Base-by-base conservation (phyloP, 92 coral and sea anemone genomes). In the Palythoa heliodiscus region DNA sequence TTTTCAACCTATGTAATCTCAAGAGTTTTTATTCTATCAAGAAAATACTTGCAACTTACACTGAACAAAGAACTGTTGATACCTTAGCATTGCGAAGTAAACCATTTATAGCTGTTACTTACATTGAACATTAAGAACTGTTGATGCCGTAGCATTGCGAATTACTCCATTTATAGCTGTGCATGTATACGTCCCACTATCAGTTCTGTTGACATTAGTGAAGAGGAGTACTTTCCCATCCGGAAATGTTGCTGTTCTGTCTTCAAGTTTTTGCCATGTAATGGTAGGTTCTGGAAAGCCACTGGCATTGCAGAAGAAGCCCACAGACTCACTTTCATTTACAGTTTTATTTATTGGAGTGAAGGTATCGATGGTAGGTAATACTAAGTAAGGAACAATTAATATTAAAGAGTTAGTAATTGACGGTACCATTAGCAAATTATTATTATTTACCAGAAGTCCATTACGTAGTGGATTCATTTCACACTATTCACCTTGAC, bases 281-380 rank as follows among this genome's bases (percentile, higher is more conserved):
- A 89, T 78, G 13, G 81, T 35, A 24, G 91, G 91, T 50, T 66
- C 52, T 4, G 91, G 91, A 6, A 84, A 70, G 25, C 92, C 92
- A 24, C 89, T 79, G 23, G 92, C 92, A 71, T 86, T 86, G 73
- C 92, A 89, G 79, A 70, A 89, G 23, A 89, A 52, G 2, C 29
- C 39, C 47, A 78, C 75, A 4, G 71, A 60, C 25, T 72, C 77
- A 20, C 87, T 78, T 70, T 89, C 92, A 66, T 89, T 89, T 9
- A 89, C 87, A 5, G 89, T 86, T 25, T 70, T 60, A 9, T 54
- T 66, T 57, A 43, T 48, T 4, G 88, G 91, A 52, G 52, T 53
- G 52, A 89, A 68, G 71, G 86, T 78, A 16, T 40, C 69, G 3
- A 89, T 85, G 23, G 69, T 78, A 38, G 91, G 89, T 54, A 86